Evolutionary conservation across 2,888 invertebrate species (phyloP).

Genomic region (Mesorhabditis belari): DNA sequence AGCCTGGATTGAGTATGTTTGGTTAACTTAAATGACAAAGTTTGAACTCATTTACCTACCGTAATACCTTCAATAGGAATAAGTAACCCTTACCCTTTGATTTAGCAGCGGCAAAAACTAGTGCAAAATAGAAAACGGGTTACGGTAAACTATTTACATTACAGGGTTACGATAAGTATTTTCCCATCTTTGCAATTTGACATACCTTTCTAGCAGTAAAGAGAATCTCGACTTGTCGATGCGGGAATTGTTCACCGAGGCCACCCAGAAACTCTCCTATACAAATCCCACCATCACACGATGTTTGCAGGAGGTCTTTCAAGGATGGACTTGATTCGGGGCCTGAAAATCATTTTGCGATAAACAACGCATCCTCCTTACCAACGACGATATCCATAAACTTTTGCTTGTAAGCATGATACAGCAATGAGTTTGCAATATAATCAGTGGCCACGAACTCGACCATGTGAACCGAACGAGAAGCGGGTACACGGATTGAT

Average conservation of each 20-base stretch:
- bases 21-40: neutral
- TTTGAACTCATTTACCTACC: neutral
- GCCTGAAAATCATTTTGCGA: neutral
- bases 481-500: slow-evolving; percentile 41
- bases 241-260: slow-evolving; percentile 46
- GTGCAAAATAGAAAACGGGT: too few relatives aligned
- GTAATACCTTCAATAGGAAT: too few relatives aligned
- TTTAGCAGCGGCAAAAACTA: too few relatives aligned
- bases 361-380: too few relatives aligned
- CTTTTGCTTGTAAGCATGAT: slow-evolving; percentile 47
- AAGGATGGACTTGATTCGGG: neutral
- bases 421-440: slow-evolving; percentile 50
- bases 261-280: slow-evolving; percentile 50
- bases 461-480: slow-evolving; percentile 51
- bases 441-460: slow-evolving; percentile 51
- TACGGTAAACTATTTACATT: neutral
- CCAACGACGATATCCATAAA: slow-evolving; percentile 48
- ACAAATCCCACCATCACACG: slow-evolving; percentile 47
- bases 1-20: slow-evolving; percentile 16
- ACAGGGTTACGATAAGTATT: too few relatives aligned
- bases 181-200: neutral
- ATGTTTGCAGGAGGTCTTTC: slow-evolving; percentile 43
- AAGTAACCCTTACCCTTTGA: too few relatives aligned
- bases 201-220: slow-evolving; percentile 28
- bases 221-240: slow-evolving; percentile 38